Base-by-base conservation (phyloP, 2,888 invertebrate genomes). In the Cordylochernes scorpioides region DNA sequence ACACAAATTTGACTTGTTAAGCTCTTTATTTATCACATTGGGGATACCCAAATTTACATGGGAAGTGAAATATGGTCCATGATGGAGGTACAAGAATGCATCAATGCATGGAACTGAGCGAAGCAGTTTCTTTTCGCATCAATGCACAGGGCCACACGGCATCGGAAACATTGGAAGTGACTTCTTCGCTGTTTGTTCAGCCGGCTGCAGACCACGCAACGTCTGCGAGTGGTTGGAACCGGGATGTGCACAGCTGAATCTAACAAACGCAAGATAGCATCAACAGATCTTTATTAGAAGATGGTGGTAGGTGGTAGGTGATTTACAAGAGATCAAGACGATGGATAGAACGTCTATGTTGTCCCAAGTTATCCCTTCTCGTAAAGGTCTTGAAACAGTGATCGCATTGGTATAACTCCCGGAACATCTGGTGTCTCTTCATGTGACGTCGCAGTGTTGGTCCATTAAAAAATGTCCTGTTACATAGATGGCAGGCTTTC, bases 41-140 rank as follows among this genome's bases (percentile, higher is more conserved):
- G n/a, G n/a, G n/a, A n/a, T n/a, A n/a, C n/a, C n/a, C n/a, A n/a
- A n/a, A n/a, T n/a, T n/a, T n/a, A n/a, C n/a, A n/a, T n/a, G n/a
- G n/a, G n/a, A n/a, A n/a, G n/a, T n/a, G n/a, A n/a, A n/a, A n/a
- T n/a, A n/a, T n/a, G n/a, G n/a, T n/a, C n/a, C n/a, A n/a, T n/a
- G n/a, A n/a, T n/a, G n/a, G n/a, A n/a, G n/a, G n/a, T n/a, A n/a
- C n/a, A n/a, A n/a, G n/a, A n/a, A n/a, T n/a, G n/a, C n/a, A n/a
- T n/a, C n/a, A n/a, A n/a, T n/a, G n/a, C n/a, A 16, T 38, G 37
- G 29, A 33, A 38, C 8, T 35, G 10, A 13, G 25, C 30, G 19
- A 38, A 38, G 27, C 37, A 38, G 18, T 38, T 38, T 21, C 31
- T 34, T 21, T 31, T 32, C 12, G 30, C 31, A 19, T 32, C 34